A percentile compares a stretch with the other conserved stretches of the same genome.
Evolutionary conservation across 2,888 invertebrate species (phyloP).

Genomic region (Pollenia amentaria): DNA sequence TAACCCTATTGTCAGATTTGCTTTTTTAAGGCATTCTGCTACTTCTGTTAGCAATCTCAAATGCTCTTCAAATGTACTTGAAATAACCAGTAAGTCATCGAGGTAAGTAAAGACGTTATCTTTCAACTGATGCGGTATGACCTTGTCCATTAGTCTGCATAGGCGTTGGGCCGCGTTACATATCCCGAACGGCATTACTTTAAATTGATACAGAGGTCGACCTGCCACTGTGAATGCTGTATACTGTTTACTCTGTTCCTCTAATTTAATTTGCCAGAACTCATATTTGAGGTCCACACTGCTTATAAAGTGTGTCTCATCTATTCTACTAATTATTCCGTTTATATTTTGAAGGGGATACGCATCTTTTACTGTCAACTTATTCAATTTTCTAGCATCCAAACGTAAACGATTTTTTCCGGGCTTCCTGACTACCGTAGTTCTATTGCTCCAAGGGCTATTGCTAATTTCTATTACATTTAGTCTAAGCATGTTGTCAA

Average conservation of each 20-base stretch:
- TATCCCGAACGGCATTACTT: conserved; percentile 7
- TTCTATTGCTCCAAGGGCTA: background rate
- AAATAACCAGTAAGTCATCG: conserved; percentile 25
- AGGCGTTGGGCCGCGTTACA: conserved; percentile 61
- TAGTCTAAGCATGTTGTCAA: background rate
- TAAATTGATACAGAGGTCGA: background rate
- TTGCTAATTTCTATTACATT: background rate
- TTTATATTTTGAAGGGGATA: conserved; percentile 3
- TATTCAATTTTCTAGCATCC: background rate
- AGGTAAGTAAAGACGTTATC: conserved; percentile 18
- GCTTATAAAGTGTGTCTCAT: background rate
- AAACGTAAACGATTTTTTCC: background rate
- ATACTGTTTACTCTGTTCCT: conserved; percentile 47
- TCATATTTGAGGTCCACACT: conserved; percentile 63
- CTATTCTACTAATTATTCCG: background rate
- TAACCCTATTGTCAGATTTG: conserved; percentile 30
- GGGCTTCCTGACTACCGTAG: background rate
- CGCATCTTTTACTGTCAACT: background rate
- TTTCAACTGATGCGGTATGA: conserved; percentile 9
- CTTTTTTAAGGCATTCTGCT: background rate
- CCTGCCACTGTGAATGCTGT: conserved; percentile 60
- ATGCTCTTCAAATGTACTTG: background rate
- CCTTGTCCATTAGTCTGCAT: conserved; percentile 71
- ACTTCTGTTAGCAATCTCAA: conserved; percentile 8
- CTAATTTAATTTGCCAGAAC: conserved; percentile 52